Evolutionary conservation across 2,113 vertebrate genomes (phyloP).

Genomic region (Suncus etruscus): DNA sequence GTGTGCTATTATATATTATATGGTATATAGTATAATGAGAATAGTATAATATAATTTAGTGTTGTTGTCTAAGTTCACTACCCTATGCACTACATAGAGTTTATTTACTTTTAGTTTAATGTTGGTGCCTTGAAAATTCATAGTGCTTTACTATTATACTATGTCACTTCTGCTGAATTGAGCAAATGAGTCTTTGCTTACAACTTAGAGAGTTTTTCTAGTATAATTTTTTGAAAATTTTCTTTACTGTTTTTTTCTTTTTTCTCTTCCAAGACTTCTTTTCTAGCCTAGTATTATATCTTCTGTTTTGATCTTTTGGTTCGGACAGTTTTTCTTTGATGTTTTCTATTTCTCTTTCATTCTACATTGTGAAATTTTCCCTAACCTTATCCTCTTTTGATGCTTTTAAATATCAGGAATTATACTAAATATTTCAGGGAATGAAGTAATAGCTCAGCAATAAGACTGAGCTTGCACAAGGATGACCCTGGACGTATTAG

Average conservation of each 20-base stretch:
- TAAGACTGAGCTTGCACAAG: no score
- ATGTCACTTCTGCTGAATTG: no score
- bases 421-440: not conserved
- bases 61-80: no score
- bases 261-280: not conserved
- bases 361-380: constrained; percentile 5
- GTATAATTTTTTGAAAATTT: not conserved
- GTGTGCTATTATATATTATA: no score
- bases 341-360: not conserved
- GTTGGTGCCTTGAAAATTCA: no score
- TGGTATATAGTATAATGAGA: no score
- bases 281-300: not conserved
- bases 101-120: no score
- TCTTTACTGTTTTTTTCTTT: not conserved
- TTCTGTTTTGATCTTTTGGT: not conserved
- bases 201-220: not conserved
- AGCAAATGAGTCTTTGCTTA: not conserved
- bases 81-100: no score
- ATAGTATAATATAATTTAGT: no score
- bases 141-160: no score
- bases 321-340: not conserved
- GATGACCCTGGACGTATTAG: no score
- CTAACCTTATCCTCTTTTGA: constrained; percentile 3
- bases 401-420: not conserved
- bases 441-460: no score